Evolutionary conservation across 2,797 vertebrate genomes (phyloP), one percentile per base, ranked within the genome.

Genomic region (Cuculus canorus): DNA sequence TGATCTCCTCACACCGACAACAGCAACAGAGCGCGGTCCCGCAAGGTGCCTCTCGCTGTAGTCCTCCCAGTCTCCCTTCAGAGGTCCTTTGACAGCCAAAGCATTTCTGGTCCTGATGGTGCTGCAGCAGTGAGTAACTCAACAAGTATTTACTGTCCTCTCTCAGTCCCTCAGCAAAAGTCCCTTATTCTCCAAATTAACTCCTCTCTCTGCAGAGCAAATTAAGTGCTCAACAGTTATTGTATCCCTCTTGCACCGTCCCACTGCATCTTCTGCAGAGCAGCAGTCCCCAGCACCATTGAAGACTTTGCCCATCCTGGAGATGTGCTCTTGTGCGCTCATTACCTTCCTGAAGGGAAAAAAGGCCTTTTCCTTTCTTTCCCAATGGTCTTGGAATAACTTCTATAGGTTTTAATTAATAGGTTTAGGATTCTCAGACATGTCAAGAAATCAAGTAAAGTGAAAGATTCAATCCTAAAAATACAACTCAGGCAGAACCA

Each of bases 261-360:
- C 45, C 39, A 59, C 0, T 43, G 17, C 24, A 30, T 25, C 4
- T 0, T 32, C 65, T 47, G 18, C 41, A 76, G 22, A 66, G 45
- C 15, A 60, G 19, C 37, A 21, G n/a, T 4, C 63, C 15, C 16
- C 57, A 91, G 30, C 35, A 79, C 9, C 43, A 32, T 16, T 18
- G 18, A 45, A 18, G 43, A 7, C 43, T 45, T 45, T 45, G 43
- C 43, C 43, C 43, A 17, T 45, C 43, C 17, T 5, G 14, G 19
- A 66, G 16, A 39, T 8, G 27, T 1, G 0, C 23, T 56, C 57
- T 75, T 1, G 2, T 9, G 32, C 19, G 28, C 18, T 5, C 24
- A 6, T 6, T 32, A 57, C 23, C 59, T 79, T 86, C 35, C 23
- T 19, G 25, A 75, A 53, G 23, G 8, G 43, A 45, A 82, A 57